phyloP scores from a whole-genome alignment of 2,888 invertebrate genomes.

The Drosophila kuntzei region DNA sequence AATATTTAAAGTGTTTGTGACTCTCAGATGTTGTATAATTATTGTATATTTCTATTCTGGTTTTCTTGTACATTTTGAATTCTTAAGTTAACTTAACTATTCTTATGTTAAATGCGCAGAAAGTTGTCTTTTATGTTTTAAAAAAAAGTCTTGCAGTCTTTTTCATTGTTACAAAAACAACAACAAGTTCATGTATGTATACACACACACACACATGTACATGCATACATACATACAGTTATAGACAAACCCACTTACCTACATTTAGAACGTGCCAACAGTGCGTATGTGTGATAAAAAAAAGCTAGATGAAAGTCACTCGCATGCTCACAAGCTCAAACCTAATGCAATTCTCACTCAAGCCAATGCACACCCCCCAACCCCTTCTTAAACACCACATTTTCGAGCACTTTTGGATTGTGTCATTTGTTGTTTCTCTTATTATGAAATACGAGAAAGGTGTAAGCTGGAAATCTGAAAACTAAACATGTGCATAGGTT shows the following conservation, averaged over 20 bases:
- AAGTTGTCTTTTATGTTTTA: neutral
- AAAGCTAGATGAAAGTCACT: constrained; percentile 56
- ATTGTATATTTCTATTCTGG: neutral
- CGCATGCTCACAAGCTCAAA: constrained; percentile 62
- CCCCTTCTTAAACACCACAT: neutral
- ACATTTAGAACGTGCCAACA: constrained; percentile 70
- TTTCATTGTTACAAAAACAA: constrained; percentile 38
- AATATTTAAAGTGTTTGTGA: neutral
- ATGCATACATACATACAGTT: neutral
- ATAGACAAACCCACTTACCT: constrained; percentile 56
- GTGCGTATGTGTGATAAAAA: constrained; percentile 72
- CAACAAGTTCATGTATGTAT: constrained; percentile 53
- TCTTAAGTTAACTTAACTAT: neutral
- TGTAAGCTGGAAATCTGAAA: neutral
- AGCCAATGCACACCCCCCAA: constrained; percentile 16
- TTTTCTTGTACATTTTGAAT: neutral
- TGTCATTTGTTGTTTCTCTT: constrained; percentile 26
- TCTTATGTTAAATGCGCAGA: neutral
- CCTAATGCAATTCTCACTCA: constrained; percentile 59
- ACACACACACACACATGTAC: constrained; percentile 7
- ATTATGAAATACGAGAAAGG: constrained; percentile 9
- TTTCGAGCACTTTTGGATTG: constrained; percentile 35
- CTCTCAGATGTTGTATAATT: constrained; percentile 39
- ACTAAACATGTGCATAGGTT: neutral
- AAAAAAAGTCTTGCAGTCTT: neutral